These are phyloP conservation scores for Atopsyche davidsoni DNA, from an alignment of 1,140 invertebrate genomes.

Conservation along the genomic window DNA sequence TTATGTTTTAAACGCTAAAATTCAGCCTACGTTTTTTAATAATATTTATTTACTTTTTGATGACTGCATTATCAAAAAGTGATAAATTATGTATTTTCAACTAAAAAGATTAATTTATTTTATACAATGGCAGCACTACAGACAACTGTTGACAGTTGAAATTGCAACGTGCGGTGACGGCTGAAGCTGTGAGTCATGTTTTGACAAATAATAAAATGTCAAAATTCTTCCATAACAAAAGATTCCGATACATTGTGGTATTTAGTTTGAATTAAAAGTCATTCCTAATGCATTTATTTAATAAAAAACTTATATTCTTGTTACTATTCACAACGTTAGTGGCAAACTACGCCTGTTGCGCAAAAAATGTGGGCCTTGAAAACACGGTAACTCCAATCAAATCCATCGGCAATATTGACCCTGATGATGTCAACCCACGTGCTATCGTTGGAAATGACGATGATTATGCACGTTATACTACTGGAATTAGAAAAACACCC, in stretches of 20 bases:
- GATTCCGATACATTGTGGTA: not conserved
- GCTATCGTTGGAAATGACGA: too few relatives aligned
- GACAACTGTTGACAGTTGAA: conserved; percentile 11
- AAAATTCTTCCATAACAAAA: not conserved
- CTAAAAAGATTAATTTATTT: too few relatives aligned
- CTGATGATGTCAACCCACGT: not conserved
- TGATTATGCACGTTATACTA: too few relatives aligned
- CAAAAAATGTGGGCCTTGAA: not conserved
- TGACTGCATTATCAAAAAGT: too few relatives aligned
- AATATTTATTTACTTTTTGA: too few relatives aligned
- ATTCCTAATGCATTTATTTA: conserved; percentile 19
- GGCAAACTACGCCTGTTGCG: not conserved
- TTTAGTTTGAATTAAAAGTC: not conserved
- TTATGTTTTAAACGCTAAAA: too few relatives aligned
- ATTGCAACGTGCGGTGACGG: conserved; percentile 1
- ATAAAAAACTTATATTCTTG: not conserved
- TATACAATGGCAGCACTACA: conserved; percentile 3
- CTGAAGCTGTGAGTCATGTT: conserved; percentile 13
- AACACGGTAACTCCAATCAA: not conserved
- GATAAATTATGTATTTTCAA: too few relatives aligned
- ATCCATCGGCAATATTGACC: conserved; percentile 1
- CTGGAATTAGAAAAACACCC: too few relatives aligned
- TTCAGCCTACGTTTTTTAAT: too few relatives aligned
- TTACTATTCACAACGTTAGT: not conserved
- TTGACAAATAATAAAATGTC: conserved; percentile 16